Conservation (phyloP, 2,797 vertebrate genomes). For the Rachycentron canadum region DNA sequence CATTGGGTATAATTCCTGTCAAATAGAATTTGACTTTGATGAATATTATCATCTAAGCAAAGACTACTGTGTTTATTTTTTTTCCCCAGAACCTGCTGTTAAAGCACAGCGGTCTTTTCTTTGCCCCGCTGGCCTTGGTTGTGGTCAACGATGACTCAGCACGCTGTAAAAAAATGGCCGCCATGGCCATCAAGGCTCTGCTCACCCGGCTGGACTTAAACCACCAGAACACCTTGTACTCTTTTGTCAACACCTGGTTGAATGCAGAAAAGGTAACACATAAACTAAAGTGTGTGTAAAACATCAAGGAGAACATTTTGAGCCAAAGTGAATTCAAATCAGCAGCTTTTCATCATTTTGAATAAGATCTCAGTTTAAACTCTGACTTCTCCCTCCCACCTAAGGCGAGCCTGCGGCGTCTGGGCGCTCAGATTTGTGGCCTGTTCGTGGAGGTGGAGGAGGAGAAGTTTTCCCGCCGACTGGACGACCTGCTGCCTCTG, state of each 20-base stretch:
- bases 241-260: conserved; percentile 90
- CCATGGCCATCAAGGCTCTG: conserved; percentile 90
- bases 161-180: conserved; percentile 95
- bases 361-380: neutral
- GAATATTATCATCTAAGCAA: neutral
- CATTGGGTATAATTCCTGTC: neutral
- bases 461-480: conserved; percentile 86
- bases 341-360: neutral
- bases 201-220: conserved; percentile 85
- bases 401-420: conserved; percentile 86
- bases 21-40: neutral
- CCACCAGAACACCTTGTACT: conserved; percentile 89
- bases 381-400: neutral
- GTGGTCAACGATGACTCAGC: conserved; percentile 93
- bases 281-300: neutral
- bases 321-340: neutral
- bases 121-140: conserved; percentile 91
- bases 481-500: conserved; percentile 87
- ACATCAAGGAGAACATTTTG: neutral
- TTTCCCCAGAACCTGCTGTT: conserved; percentile 86
- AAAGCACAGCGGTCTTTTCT: conserved; percentile 91
- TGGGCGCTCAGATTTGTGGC: conserved; percentile 92
- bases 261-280: conserved; percentile 88
- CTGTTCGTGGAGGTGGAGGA: conserved; percentile 94
- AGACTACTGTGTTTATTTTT: neutral